phyloP scores from a whole-genome alignment of 92 coral and sea anemone species.

The Phenganax marumi region DNA sequence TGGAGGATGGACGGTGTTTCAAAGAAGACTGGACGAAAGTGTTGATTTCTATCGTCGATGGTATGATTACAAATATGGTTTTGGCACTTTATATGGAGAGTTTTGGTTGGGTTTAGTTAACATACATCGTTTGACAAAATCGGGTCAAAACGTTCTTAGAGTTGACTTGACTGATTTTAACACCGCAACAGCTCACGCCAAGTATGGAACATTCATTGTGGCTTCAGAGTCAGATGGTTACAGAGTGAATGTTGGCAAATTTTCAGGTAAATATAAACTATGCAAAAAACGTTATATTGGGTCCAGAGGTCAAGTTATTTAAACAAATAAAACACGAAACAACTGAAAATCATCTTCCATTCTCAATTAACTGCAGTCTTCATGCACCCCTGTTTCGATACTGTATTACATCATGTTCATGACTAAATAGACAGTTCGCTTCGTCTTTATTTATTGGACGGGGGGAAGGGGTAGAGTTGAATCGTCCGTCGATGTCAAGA shows the following conservation, averaged over 20 bases:
- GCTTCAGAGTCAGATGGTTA: background rate
- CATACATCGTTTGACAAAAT: background rate
- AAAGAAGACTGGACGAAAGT: background rate
- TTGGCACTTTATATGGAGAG: background rate
- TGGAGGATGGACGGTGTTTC: constrained; percentile 8
- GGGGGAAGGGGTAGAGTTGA: no score
- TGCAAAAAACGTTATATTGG: background rate
- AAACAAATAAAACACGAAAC: no score
- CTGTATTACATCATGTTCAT: no score
- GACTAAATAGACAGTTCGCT: no score
- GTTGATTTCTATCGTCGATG: background rate
- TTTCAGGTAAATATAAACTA: background rate
- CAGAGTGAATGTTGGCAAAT: background rate
- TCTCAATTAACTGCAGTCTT: no score
- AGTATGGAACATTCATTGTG: background rate
- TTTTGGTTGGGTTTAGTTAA: background rate
- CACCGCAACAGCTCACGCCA: background rate
- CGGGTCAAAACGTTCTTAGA: background rate
- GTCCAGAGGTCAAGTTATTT: background rate
- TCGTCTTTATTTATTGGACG: no score
- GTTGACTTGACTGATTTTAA: background rate
- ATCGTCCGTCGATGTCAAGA: no score
- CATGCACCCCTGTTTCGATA: no score
- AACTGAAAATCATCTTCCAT: no score
- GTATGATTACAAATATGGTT: background rate